Evolutionary conservation across 2,797 vertebrate species (phyloP).

Genomic region (Sebastes flavidus): DNA sequence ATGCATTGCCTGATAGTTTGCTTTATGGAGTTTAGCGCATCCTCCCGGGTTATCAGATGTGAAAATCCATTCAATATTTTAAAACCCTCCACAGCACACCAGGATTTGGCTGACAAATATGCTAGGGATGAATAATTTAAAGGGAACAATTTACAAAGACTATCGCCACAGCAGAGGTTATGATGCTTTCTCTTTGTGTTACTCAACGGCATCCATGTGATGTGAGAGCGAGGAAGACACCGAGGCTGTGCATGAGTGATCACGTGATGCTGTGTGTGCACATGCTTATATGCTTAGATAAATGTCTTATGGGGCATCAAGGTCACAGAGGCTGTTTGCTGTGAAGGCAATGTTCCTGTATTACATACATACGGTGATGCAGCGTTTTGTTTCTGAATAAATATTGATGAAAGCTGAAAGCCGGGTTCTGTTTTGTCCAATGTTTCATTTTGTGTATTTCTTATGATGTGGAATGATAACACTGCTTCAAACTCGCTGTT

Average conservation of each 20-base stretch:
- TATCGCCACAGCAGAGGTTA: conserved; percentile 44
- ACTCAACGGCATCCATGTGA: conserved; percentile 3
- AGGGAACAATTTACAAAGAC: conserved; percentile 52
- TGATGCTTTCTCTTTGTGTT: conserved; percentile 31
- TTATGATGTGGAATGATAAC: conserved; percentile 35
- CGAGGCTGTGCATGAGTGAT: neutral
- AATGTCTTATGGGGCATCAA: conserved; percentile 29
- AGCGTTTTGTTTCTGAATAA: conserved; percentile 30
- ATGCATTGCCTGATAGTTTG: conserved; percentile 43
- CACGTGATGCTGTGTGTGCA: conserved; percentile 1
- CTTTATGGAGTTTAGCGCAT: conserved; percentile 30
- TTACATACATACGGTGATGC: conserved; percentile 12
- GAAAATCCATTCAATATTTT: conserved; percentile 58
- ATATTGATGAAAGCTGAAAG: conserved; percentile 40
- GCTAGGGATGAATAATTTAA: conserved; percentile 69
- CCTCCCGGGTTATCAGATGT: conserved; percentile 39
- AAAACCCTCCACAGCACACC: conserved; percentile 34
- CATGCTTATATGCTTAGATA: conserved; percentile 25
- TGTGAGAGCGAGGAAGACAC: neutral
- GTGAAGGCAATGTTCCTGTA: conserved; percentile 16
- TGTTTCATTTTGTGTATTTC: conserved; percentile 23
- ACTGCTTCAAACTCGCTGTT: conserved; percentile 15
- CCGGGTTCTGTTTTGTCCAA: neutral
- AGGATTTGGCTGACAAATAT: conserved; percentile 60
- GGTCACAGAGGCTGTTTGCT: conserved; percentile 23